phyloP scores from a whole-genome alignment of 2,888 invertebrate species.

The Quadroppia sp. region DNA sequence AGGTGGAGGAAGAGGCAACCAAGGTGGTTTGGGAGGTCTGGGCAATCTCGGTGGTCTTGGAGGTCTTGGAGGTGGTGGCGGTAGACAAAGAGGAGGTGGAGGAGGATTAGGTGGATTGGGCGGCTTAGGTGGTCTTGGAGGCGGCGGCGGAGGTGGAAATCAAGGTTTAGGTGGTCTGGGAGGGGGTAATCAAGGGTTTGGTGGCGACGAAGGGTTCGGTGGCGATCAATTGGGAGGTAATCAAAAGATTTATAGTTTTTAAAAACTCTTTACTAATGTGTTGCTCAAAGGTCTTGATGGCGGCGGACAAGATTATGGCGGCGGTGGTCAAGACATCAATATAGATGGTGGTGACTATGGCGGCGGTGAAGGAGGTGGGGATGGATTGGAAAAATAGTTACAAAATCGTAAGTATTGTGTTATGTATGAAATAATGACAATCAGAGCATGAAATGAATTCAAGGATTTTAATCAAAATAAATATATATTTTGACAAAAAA shows the following conservation, averaged over 20 bases:
- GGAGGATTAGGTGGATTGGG: constrained; percentile 15
- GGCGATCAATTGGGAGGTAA: constrained; percentile 35
- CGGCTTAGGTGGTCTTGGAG: constrained; percentile 18
- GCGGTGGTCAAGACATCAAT: background rate
- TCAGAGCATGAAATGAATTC: constrained; percentile 26
- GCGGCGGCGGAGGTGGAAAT: background rate
- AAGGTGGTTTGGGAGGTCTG: constrained; percentile 6
- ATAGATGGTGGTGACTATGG: constrained; percentile 18
- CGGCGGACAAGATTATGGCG: background rate
- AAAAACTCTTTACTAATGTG: background rate
- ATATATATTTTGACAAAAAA: background rate
- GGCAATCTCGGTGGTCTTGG: constrained; percentile 26
- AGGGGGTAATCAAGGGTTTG: constrained; percentile 8
- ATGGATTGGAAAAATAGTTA: constrained; percentile 8
- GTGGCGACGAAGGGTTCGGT: background rate
- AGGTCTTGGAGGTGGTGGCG: background rate
- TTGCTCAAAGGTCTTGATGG: background rate
- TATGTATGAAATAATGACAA: background rate
- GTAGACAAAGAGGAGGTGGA: constrained; percentile 27
- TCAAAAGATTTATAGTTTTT: background rate
- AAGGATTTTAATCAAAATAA: constrained; percentile 3
- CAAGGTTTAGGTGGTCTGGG: background rate
- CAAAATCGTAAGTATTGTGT: constrained; percentile 12
- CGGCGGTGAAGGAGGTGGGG: background rate
- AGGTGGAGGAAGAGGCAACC: constrained; percentile 29